Conservation (phyloP, 2,113 vertebrate species). For the Oriolus oriolus region DNA sequence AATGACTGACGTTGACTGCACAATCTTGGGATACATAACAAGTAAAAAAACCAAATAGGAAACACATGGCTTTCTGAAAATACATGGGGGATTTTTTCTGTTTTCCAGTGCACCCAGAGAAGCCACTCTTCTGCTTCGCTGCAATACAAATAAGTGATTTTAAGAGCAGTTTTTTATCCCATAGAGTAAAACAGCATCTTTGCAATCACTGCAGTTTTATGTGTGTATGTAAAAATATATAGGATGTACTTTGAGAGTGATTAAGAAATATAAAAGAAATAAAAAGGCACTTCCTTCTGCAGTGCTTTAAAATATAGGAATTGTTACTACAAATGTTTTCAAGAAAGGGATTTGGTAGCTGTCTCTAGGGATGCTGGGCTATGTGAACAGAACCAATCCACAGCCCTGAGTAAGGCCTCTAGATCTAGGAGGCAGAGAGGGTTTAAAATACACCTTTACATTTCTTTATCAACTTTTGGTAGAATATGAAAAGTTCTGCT, state of each 20-base stretch:
- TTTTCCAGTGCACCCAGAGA: neutral
- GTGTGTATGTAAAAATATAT: neutral
- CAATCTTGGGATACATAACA: neutral
- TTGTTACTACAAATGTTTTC: neutral
- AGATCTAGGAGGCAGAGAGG: neutral
- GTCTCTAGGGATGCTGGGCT: neutral
- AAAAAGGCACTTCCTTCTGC: neutral
- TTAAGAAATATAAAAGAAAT: neutral
- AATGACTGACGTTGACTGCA: neutral
- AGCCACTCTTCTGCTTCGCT: neutral
- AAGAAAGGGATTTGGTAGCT: neutral
- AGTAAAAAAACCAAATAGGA: neutral
- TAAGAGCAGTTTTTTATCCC: neutral
- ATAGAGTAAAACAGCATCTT: neutral
- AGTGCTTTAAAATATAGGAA: neutral
- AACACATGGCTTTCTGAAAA: neutral
- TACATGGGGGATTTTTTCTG: neutral
- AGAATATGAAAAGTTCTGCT: neutral
- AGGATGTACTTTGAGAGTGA: neutral
- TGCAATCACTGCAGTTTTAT: neutral
- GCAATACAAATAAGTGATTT: neutral
- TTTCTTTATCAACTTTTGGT: neutral
- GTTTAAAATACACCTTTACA: neutral
- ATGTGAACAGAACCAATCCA: rapidly evolving
- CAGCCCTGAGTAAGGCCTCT: neutral